A percentile compares a stretch with the other conserved stretches of the same genome.
These are phyloP conservation scores for Spheniscus humboldti DNA, from an alignment of 2,797 vertebrate species.

Conservation along the genomic window DNA sequence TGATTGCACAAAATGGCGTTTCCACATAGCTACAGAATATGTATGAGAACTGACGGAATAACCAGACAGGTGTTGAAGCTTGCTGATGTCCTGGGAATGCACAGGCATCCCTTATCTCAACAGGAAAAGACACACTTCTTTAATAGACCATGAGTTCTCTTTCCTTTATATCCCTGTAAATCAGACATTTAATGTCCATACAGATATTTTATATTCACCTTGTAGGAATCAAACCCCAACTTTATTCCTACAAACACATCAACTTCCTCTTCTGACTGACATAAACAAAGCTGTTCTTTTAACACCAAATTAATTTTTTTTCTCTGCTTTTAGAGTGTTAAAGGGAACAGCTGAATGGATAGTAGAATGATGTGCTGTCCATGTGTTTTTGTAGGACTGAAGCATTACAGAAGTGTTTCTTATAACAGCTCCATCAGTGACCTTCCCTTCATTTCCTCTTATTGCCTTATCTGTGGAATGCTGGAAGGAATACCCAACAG, in stretches of 20 bases:
- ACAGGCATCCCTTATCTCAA: accelerated
- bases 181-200: neutral
- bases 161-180: neutral
- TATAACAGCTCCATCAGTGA: neutral
- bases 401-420: neutral
- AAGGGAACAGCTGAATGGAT: neutral
- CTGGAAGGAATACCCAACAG: neutral
- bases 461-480: neutral
- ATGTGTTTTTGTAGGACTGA: neutral
- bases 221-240: neutral
- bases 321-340: neutral
- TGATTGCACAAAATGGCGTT: neutral
- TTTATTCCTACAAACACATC: neutral
- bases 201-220: neutral
- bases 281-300: neutral
- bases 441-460: neutral
- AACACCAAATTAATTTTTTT: neutral
- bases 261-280: neutral
- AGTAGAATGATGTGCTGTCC: neutral
- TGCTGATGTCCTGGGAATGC: neutral
- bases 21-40: neutral
- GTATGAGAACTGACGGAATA: neutral
- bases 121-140: neutral
- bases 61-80: neutral
- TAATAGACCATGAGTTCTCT: neutral